These are phyloP conservation scores for Murina feae DNA, from an alignment of 2,113 vertebrate genomes.

Conservation along the genomic window DNA sequence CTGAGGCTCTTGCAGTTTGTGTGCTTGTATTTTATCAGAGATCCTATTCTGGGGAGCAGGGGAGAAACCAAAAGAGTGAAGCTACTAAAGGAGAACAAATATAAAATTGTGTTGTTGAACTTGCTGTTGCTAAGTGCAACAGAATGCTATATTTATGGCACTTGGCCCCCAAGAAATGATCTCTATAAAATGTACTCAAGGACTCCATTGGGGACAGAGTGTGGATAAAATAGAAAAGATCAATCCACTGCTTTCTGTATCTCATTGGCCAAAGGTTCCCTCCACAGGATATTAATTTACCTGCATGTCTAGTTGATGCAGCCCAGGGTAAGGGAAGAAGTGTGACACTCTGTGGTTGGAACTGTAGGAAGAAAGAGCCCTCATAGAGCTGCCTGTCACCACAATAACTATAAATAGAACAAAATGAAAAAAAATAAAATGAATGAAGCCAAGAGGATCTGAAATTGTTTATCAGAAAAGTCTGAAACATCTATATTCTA, in stretches of 20 bases:
- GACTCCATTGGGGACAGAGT: neutral
- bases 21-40: constrained; percentile 1
- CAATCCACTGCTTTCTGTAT: neutral
- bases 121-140: neutral
- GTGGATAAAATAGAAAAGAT: neutral
- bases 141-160: neutral
- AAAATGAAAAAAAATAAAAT: neutral
- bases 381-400: neutral
- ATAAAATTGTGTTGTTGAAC: neutral
- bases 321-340: neutral
- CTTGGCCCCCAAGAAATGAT: neutral
- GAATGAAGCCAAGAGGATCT: neutral
- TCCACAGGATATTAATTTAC: neutral
- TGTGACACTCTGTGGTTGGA: neutral
- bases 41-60: neutral
- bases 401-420: neutral
- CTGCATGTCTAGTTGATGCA: neutral
- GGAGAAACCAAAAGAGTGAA: neutral
- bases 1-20: neutral
- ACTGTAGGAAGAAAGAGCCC: neutral
- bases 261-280: neutral
- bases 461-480: neutral
- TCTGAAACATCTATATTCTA: neutral
- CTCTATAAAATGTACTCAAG: constrained; percentile 12
- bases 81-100: neutral